Evolutionary conservation across 2,113 vertebrate genomes (phyloP), one percentile per base, ranked within the genome.

Genomic region (Xenopus laevis): DNA sequence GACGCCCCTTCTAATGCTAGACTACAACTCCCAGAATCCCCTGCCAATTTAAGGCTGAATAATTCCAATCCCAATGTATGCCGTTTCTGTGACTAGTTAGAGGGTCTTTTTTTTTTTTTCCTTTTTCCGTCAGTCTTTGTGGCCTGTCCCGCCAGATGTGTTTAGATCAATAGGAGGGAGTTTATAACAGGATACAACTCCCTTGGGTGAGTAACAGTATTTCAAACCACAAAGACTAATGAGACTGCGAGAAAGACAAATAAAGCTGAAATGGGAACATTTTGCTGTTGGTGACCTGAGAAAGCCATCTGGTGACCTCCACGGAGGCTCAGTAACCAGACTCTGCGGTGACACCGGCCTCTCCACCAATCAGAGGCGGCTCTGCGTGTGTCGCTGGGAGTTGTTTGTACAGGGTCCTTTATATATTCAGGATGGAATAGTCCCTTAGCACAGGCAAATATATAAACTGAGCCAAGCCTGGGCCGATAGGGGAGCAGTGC

Each of bases 271-370:
- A 69, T 76, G 57, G 18, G 58, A 52, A 76, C 46, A 76, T 47
- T 69, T 44, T 47, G 12, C 47, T 68, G 47, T 61, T 55, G 46
- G 46, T 63, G 23, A 44, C n/a, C 18, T 62, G 18, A 40, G 61
- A n/a, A 4, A 69, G 58, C 65, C 73, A 76, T 69, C 73, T 76
- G 73, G 73, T 68, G 58, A 76, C 73, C 65, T 69, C 47, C 40
- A 6, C 45, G 15, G 15, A 75, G 58, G 66, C 73, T 4, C 58
- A 21, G 18, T 23, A 23, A 27, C 23, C 20, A 53, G 47, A n/a
- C 58, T 53, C 72, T 45, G 17, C 23, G 6, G 57, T 65, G 72
- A 74, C 44, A 47, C 30, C 15, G 21, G 21, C n/a, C 20, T 55
- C 59, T 57, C 55, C 40, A n/a, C 46, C 68, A 40, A 45, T 62